Percentiles rank a stretch among this genome's conserved stretches.
phyloP scores from a whole-genome alignment of 2,888 invertebrate species.

The Epicampocera succincta region DNA sequence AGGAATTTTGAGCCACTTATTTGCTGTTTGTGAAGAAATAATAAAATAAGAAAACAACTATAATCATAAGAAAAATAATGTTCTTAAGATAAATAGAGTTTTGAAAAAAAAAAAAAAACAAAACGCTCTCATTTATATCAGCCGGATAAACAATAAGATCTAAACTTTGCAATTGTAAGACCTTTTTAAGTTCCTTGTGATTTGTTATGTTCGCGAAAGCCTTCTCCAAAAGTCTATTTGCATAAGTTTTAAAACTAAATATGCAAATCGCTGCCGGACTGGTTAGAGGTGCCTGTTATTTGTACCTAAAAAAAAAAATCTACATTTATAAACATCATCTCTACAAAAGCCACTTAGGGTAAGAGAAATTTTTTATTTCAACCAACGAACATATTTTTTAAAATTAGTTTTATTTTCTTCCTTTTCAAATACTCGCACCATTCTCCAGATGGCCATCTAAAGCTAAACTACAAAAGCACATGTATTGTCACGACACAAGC shows the following conservation, averaged over 20 bases:
- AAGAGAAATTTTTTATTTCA: constrained; percentile 60
- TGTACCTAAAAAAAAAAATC: background rate
- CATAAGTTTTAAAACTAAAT: background rate
- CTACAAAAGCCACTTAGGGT: constrained; percentile 68
- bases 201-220: too few relatives aligned
- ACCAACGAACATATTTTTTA: background rate
- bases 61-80: too few relatives aligned
- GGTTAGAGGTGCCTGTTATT: background rate
- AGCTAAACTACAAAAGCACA: constrained; percentile 64
- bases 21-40: too few relatives aligned
- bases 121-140: too few relatives aligned
- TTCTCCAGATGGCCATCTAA: constrained; percentile 67
- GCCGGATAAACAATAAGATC: too few relatives aligned
- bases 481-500: constrained; percentile 74
- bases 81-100: too few relatives aligned
- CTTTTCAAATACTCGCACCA: background rate
- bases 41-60: too few relatives aligned
- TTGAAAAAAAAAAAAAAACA: too few relatives aligned
- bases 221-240: too few relatives aligned
- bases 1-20: too few relatives aligned
- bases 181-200: too few relatives aligned
- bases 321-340: constrained; percentile 48
- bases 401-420: background rate
- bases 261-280: background rate
- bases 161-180: too few relatives aligned